Base-by-base conservation (phyloP, 2,113 vertebrate genomes). In the Prolemur simus region DNA sequence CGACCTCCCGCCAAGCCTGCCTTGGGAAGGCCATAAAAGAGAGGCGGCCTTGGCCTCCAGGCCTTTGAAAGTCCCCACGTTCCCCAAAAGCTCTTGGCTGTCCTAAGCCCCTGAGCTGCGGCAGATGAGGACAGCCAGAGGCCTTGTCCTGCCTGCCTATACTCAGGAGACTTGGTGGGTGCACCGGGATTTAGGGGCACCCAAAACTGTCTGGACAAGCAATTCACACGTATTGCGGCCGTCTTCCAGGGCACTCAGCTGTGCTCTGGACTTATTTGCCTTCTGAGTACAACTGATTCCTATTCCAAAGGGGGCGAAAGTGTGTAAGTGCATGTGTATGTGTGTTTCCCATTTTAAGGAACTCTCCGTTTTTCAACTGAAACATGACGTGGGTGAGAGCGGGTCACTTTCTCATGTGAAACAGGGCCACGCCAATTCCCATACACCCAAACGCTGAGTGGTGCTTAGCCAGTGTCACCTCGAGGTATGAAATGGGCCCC, bases 201-300 rank as follows among this genome's bases (percentile, higher is more conserved):
- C 76, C 58, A 3, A 23, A 37, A 17, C 12, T 20, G 4, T 7
- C 25, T 8, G 23, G 69, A n/a, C 34, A 18, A 47, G 32, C 32
- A 9, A 23, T 17, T 21, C 39, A 29, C 14, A 11, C 34, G 9
- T 0, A 3, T 0, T 0, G 27, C 1, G 49, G 13, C 42, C 37
- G 0, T 5, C 18, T 21, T 20, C 15, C 49, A 58, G 8, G 1
- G 5, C 3, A 9, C 12, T 29, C 12, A 21, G 42, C 42, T 66
- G 0, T 9, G n/a, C 12, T 81, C 71, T 11, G 12, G 3, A 8
- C 20, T 20, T 3, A 13, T 45, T 85, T 47, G 45, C 58, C 58
- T 60, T 69, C 37, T 29, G 21, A 37, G 71, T 23, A 9, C 52
- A 89, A 39, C 2, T 52, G n/a, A 39, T 2, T 76, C 27, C 71